These are phyloP conservation scores for Marmota monax DNA, from an alignment of 2,113 vertebrate species.

Conservation along the genomic window DNA sequence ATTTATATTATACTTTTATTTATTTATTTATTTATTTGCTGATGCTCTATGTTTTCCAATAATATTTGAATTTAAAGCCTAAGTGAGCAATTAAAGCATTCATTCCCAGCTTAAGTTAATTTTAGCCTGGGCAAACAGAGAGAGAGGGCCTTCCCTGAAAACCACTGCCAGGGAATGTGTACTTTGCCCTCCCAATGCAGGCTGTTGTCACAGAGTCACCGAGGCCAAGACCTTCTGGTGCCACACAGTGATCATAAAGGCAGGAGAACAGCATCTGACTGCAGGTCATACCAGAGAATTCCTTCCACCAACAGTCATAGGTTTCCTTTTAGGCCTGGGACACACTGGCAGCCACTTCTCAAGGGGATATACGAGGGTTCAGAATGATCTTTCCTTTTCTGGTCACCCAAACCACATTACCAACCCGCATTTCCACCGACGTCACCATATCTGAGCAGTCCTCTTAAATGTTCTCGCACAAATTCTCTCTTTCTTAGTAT, in stretches of 20 bases:
- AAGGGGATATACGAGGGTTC: neutral
- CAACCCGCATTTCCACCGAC: neutral
- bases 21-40: neutral
- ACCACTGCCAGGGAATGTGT: too few species aligned
- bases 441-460: neutral
- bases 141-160: too few species aligned
- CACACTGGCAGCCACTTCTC: neutral
- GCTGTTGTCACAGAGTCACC: neutral
- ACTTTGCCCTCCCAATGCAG: neutral
- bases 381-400: conserved; percentile 19
- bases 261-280: neutral
- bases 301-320: conserved; percentile 56
- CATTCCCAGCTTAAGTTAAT: neutral
- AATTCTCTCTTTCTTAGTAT: neutral
- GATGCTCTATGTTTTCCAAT: neutral
- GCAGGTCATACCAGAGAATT: conserved; percentile 2
- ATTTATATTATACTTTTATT: conserved; percentile 31
- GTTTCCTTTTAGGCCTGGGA: conserved; percentile 53
- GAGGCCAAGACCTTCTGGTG: neutral
- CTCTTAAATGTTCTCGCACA: neutral
- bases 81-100: neutral
- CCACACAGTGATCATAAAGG: neutral
- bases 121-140: neutral
- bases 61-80: conserved; percentile 30
- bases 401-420: conserved; percentile 34